Base-by-base conservation (phyloP, 2,113 vertebrate genomes). In the Odocoileus virginianus region DNA sequence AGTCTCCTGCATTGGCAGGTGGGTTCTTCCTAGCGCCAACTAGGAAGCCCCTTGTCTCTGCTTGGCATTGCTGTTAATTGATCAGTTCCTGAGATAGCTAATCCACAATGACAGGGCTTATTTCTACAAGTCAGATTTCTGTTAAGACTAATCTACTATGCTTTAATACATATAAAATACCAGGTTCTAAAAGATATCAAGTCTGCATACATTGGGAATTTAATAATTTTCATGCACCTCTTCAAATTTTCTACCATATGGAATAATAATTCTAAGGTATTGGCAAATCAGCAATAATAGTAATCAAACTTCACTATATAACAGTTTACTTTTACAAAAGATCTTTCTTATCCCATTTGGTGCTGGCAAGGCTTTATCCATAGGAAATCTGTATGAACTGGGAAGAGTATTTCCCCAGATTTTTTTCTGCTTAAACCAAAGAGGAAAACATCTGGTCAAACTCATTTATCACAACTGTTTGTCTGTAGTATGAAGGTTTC, bases 391-490 rank as follows among this genome's bases (percentile, higher is more conserved):
- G 9, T 90, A 60, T 58, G 27, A 19, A 76, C 61, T 45, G 28
- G 43, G 60, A 92, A 96, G 5, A 89, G 2, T 60, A 78, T 90
- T 93, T 96, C 33, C 27, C 27, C 43, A 94, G 64, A 58, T 58
- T 76, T 14, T 87, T 96, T 94, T 91, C 21, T 89, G 16, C 64
- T 92, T 96, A 95, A 83, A 74, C 36, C 78, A 64, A 91, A 89
- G 61, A 97, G 43, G 33, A 96, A 95, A 96, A 96, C 79, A 97
- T 93, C 93, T 91, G 54, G 58, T 94, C 60, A 87, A 60, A 36
- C 14, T 95, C 79, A 93, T 95, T 96, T 87, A 91, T 95, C 89
- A 95, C 45, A 91, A 81, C 15, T 54, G 17, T 84, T 96, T 95
- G 40, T 74, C 76, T 90, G 36, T 57, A 84, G 71, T 67, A 76